phyloP scores from a whole-genome alignment of 2,797 vertebrate species.

The Neoniphon sammara region DNA sequence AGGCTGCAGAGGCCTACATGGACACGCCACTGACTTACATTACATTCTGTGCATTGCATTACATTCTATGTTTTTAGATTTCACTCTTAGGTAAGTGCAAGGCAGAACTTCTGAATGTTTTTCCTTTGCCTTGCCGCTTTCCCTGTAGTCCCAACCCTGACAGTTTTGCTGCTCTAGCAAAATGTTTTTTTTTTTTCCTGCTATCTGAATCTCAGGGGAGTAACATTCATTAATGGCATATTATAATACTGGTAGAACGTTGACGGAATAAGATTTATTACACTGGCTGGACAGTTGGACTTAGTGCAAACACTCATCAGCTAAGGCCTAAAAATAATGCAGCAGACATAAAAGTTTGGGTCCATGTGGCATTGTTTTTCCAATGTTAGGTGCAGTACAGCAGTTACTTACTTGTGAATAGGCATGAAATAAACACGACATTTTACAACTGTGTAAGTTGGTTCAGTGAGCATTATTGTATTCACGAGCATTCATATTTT shows the following conservation, averaged over 20 bases:
- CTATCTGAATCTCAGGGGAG: neutral
- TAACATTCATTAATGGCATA: conserved; percentile 28
- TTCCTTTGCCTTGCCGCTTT: conserved; percentile 14
- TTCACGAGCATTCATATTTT: conserved; percentile 9
- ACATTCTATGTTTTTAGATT: neutral
- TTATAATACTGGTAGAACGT: conserved; percentile 18
- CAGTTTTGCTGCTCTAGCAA: conserved; percentile 19
- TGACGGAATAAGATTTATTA: conserved; percentile 20
- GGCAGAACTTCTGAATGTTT: neutral
- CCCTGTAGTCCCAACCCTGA: neutral
- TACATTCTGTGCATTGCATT: neutral
- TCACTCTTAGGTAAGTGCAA: conserved; percentile 2
- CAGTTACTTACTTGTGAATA: conserved; percentile 30
- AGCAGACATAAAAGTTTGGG: conserved; percentile 6
- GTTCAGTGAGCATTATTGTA: conserved; percentile 13
- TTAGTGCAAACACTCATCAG: conserved; percentile 11
- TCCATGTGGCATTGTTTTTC: conserved; percentile 12
- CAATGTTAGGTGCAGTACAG: conserved; percentile 18
- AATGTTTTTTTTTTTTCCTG: neutral
- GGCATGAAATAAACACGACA: conserved; percentile 32
- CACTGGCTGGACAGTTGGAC: neutral
- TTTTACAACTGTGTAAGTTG: conserved; percentile 25
- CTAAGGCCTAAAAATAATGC: conserved; percentile 20
- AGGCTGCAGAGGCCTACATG: no score
- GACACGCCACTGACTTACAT: neutral